phyloP scores from a whole-genome alignment of 2,797 vertebrate genomes.

The Manis javanica region DNA sequence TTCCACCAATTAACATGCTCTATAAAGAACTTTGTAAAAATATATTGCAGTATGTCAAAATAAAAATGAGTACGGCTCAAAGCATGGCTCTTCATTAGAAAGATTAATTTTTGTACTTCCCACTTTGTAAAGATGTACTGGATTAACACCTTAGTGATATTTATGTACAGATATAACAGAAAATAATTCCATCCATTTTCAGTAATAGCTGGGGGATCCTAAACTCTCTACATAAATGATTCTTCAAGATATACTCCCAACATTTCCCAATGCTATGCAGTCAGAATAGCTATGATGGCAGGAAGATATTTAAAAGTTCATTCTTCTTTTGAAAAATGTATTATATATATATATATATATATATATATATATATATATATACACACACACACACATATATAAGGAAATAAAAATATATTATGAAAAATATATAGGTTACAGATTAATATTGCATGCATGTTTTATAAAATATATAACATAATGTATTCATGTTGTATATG shows the following conservation, averaged over 20 bases:
- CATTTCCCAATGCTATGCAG: background rate
- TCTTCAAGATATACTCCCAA: background rate
- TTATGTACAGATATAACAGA: background rate
- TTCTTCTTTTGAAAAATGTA: background rate
- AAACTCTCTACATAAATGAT: slow-evolving; percentile 8
- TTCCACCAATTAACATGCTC: background rate
- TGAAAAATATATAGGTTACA: no score
- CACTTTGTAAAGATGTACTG: background rate
- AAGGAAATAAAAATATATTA: no score
- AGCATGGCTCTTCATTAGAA: background rate
- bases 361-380: no score
- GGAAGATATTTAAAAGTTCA: background rate
- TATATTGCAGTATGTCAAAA: background rate
- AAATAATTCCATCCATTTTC: background rate
- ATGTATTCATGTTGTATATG: background rate
- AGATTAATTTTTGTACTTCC: background rate
- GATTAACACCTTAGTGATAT: background rate
- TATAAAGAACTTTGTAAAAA: slow-evolving; percentile 25
- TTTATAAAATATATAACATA: background rate
- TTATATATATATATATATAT: background rate
- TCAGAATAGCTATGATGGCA: background rate
- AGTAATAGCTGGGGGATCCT: background rate
- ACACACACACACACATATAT: no score
- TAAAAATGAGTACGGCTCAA: background rate
- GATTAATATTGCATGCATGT: background rate